Percentiles rank a stretch among this genome's conserved stretches.
Conservation (phyloP, 2,888 invertebrate genomes). For the Halictus quadricinctus region DNA sequence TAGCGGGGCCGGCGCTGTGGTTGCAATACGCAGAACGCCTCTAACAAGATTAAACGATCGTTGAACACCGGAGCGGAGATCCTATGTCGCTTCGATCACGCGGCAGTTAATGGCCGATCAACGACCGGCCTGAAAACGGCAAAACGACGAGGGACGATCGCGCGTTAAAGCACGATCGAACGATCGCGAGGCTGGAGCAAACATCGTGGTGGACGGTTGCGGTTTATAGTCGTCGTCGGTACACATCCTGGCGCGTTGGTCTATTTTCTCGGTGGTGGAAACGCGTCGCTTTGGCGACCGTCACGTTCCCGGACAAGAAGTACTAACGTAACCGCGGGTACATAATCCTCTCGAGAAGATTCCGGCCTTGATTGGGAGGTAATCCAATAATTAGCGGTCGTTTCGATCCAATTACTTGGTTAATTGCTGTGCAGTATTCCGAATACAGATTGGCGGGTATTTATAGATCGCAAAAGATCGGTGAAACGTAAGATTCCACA, state of each 20-base stretch:
- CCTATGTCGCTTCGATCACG: conserved; percentile 25
- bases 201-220: conserved; percentile 37
- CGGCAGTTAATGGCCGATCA: conserved; percentile 37
- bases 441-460: not conserved
- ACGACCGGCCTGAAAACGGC: conserved; percentile 8
- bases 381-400: not conserved
- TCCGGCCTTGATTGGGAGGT: not conserved
- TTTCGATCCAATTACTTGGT: not conserved
- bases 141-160: conserved; percentile 17
- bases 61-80: conserved; percentile 24
- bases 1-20: not conserved
- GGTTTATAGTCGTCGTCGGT: conserved; percentile 32
- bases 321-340: not conserved
- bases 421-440: not conserved
- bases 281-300: conserved; percentile 12
- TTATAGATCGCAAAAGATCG: not conserved
- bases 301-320: not conserved
- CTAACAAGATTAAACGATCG: conserved; percentile 55
- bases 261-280: conserved; percentile 20
- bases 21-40: not conserved
- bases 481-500: not conserved
- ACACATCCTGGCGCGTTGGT: not conserved
- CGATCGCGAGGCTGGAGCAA: conserved; percentile 25
- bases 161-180: conserved; percentile 52
- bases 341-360: not conserved